Evolutionary conservation across 2,888 invertebrate genomes (phyloP), one percentile per base, ranked within the genome.

Genomic region (Byasa hedistus): DNA sequence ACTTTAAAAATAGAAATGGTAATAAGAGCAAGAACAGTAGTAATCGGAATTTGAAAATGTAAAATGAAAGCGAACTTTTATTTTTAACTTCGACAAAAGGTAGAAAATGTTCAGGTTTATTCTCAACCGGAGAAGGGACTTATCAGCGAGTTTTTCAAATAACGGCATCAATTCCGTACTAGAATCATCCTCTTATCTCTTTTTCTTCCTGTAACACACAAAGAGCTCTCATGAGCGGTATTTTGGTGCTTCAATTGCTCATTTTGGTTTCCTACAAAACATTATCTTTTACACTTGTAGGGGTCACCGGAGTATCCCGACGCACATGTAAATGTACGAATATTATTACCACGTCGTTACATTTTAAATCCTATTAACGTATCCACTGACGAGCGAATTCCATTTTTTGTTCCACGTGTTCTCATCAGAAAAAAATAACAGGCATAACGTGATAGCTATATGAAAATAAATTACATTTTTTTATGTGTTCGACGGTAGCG

Each of bases 91-190:
- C 82, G 81, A 79, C 79, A 79, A 75, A 70, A 69, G 72, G 69
- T 74, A 79, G 79, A 80, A 80, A 57, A 61, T 21, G 24, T 61
- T 61, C 52, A 57, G 56, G 54, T 83, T 83, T 83, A 83, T 84
- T 86, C 78, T 78, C 76, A 78, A 77, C 80, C 79, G 80, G 82
- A 79, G 81, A n/a, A n/a, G 79, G 82, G 84, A 83, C 84, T 86
- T 87, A 87, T 86, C 86, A 79, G 83, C 77, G 78, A 78, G 81
- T 84, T 87, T 85, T 87, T 84, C 84, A 79, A 87, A 86, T 86
- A 85, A 60, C 57, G 57, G 67, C 64, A 60, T 67, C 64, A 60
- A 85, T 85, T 86, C 77, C 79, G 76, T 72, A 78, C 80, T 82
- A 79, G 75, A 77, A 78, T 81, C 78, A 80, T 81, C 81, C 84